phyloP scores from a whole-genome alignment of 2,888 invertebrate species.

The Onchidella celtica region DNA sequence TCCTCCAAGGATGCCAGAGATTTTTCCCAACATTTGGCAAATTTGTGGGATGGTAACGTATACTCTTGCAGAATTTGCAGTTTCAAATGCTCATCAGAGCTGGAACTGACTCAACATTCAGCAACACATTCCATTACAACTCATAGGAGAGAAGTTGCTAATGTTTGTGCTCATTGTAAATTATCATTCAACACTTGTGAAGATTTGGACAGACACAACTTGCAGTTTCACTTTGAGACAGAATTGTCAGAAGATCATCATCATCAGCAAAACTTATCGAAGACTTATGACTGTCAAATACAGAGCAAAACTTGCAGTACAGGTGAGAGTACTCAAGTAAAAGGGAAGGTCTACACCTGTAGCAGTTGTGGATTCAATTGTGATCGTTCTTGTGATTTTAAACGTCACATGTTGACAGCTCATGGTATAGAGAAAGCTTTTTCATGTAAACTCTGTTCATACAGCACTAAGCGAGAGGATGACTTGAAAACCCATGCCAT shows the following conservation, averaged over 20 bases:
- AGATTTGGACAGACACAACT: constrained; percentile 5
- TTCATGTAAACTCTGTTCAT: constrained; percentile 21
- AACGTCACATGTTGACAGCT: constrained; percentile 25
- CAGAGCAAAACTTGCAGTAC: background rate
- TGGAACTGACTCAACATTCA: background rate
- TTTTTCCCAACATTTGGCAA: background rate
- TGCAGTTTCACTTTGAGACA: background rate
- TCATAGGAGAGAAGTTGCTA: background rate
- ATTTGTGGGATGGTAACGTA: background rate
- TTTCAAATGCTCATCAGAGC: background rate
- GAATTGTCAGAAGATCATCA: background rate
- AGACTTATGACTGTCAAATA: background rate
- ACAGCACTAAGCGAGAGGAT: constrained; percentile 27
- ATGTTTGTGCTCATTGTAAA: background rate
- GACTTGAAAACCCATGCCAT: constrained; percentile 29
- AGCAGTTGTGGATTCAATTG: background rate
- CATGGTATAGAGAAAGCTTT: constrained; percentile 29
- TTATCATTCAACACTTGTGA: background rate
- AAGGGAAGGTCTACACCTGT: constrained; percentile 1
- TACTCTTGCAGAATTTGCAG: background rate
- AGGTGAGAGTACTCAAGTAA: background rate
- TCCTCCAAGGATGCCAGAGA: background rate
- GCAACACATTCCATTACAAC: background rate
- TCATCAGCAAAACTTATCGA: background rate
- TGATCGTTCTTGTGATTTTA: constrained; percentile 19